phyloP scores from a whole-genome alignment of 2,888 invertebrate genomes.

The Idaea straminata region DNA sequence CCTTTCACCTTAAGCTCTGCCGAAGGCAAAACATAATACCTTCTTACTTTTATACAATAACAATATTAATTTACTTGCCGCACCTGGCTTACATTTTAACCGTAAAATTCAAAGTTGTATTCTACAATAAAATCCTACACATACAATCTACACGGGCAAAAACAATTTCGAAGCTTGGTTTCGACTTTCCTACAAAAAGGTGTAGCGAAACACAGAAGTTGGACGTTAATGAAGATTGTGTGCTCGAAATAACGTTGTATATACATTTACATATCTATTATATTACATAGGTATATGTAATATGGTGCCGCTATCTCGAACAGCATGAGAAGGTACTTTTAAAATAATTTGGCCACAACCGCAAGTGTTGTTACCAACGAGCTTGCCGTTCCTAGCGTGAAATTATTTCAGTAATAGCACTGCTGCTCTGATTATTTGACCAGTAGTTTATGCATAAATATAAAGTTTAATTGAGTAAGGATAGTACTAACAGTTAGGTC shows the following conservation, averaged over 20 bases:
- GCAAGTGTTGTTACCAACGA: neutral
- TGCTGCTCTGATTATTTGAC: neutral
- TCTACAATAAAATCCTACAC: neutral
- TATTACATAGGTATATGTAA: neutral
- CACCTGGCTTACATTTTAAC: neutral
- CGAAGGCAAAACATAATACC: no score
- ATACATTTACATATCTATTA: neutral
- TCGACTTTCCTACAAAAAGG: neutral
- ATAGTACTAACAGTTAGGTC: neutral
- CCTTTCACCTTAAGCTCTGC: no score
- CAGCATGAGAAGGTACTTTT: neutral
- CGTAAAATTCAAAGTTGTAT: neutral
- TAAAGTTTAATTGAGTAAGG: slow-evolving; percentile 1
- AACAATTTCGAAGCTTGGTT: neutral
- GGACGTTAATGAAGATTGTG: neutral
- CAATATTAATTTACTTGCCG: neutral
- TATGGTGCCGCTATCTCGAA: neutral
- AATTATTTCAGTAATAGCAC: neutral
- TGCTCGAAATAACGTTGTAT: neutral
- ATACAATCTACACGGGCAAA: neutral
- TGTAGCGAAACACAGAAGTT: neutral
- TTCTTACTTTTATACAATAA: neutral
- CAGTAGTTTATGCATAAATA: neutral
- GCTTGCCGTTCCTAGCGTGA: neutral
- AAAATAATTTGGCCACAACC: slow-evolving; percentile 1